Percentiles rank a stretch among this genome's conserved stretches.
phyloP scores from a whole-genome alignment of 1,140 invertebrate species.

The Philopotamus ludificatus region DNA sequence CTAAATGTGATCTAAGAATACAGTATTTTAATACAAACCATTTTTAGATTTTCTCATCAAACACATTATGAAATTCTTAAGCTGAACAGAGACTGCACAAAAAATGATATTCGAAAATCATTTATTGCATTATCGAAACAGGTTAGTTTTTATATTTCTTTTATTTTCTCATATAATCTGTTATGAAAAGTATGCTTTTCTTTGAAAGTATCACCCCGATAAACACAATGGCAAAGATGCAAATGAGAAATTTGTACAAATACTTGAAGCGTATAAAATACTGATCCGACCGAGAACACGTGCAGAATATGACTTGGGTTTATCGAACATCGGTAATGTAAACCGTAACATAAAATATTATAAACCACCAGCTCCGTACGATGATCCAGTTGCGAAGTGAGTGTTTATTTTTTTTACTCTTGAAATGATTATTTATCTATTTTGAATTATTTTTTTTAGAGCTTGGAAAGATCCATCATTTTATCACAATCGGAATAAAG shows the following conservation, averaged over 20 bases:
- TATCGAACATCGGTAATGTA: slow-evolving; percentile 14
- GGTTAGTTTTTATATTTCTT: slow-evolving; percentile 40
- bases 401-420: too few species aligned
- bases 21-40: not conserved
- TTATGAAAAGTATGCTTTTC: too few species aligned
- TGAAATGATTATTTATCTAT: not conserved
- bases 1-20: not conserved
- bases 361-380: not conserved
- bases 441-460: not conserved
- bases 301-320: slow-evolving; percentile 54
- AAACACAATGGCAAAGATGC: slow-evolving; percentile 47
- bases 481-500: slow-evolving; percentile 14
- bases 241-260: slow-evolving; percentile 55
- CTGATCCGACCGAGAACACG: slow-evolving; percentile 50
- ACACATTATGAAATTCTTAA: slow-evolving; percentile 52
- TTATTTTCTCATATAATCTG: not conserved
- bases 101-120: slow-evolving; percentile 49
- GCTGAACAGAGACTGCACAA: slow-evolving; percentile 45
- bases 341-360: not conserved
- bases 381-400: not conserved
- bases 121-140: slow-evolving; percentile 53
- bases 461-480: slow-evolving; percentile 15
- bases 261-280: slow-evolving; percentile 59
- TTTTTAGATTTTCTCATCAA: slow-evolving; percentile 36
- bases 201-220: slow-evolving; percentile 57